Percentiles rank a stretch among this genome's conserved stretches.
These are phyloP conservation scores for Pheosia tremula DNA, from an alignment of 2,888 invertebrate genomes.

Conservation along the genomic window DNA sequence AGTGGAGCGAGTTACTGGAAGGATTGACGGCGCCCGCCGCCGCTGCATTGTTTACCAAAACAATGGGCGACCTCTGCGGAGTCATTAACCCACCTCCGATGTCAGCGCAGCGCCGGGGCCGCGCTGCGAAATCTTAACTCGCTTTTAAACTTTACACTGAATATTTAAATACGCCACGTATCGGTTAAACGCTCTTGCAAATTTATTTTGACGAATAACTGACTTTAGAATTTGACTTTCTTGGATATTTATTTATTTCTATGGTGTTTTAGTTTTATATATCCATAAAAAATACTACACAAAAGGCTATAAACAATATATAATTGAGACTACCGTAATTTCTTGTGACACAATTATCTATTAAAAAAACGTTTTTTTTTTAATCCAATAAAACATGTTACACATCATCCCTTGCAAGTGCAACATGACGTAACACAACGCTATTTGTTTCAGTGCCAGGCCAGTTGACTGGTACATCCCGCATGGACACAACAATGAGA, in stretches of 20 bases:
- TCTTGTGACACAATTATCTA: too few species aligned
- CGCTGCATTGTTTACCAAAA: constrained; percentile 80
- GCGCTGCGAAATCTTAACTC: constrained; percentile 55
- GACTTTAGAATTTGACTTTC: neutral
- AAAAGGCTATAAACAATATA: too few species aligned
- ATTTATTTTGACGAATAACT: constrained; percentile 12
- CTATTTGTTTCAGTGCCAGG: constrained; percentile 35
- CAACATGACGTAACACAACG: constrained; percentile 29
- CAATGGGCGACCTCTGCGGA: constrained; percentile 80
- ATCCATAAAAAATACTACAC: too few species aligned
- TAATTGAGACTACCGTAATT: too few species aligned
- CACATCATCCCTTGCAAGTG: constrained; percentile 7
- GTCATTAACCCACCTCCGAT: constrained; percentile 81
- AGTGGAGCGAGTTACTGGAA: constrained; percentile 72
- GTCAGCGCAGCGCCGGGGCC: constrained; percentile 50
- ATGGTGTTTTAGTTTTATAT: too few species aligned
- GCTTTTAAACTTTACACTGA: constrained; percentile 46
- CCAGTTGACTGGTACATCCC: constrained; percentile 36
- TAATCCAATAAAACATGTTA: constrained; percentile 1
- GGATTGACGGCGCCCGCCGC: constrained; percentile 70
- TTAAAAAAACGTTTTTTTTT: neutral
- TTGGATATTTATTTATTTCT: too few species aligned
- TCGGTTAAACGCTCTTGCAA: constrained; percentile 14
- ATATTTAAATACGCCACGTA: constrained; percentile 32
- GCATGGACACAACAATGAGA: constrained; percentile 48